These are phyloP conservation scores for Pteropus rufus DNA, from an alignment of 2,797 vertebrate genomes.

Conservation along the genomic window DNA sequence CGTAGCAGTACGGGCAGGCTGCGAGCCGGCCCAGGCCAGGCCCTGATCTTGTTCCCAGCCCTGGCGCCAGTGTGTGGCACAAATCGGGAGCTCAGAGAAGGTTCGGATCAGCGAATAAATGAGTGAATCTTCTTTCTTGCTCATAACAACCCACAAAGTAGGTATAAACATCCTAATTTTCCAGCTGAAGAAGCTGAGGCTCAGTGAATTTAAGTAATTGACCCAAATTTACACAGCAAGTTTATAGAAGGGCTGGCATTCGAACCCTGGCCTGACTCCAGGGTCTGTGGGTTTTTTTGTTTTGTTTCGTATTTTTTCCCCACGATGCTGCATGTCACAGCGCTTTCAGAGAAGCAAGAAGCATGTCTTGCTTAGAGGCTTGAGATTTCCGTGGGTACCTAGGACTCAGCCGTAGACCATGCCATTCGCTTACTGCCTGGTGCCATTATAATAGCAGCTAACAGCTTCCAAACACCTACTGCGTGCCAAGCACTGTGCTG, in stretches of 20 bases:
- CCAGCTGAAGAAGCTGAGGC: background rate
- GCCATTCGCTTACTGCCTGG: accelerated
- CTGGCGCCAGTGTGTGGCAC: accelerated
- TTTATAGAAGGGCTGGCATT: background rate
- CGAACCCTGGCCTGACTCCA: background rate
- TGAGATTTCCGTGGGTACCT: accelerated
- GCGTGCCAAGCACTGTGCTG: accelerated
- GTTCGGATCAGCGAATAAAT: background rate
- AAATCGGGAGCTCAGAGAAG: background rate
- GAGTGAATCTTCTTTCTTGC: background rate
- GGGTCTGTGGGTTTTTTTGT: too few species aligned
- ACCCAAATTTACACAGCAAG: background rate
- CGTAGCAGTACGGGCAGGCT: accelerated
- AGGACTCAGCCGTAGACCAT: accelerated
- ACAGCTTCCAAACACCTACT: accelerated
- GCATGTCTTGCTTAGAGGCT: background rate
- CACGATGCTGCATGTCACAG: accelerated
- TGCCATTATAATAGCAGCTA: accelerated
- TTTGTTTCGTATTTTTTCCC: background rate
- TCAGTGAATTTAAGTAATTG: background rate
- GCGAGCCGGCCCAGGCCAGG: too few species aligned
- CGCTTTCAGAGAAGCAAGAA: background rate
- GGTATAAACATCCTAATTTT: background rate
- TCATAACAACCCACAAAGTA: too few species aligned
- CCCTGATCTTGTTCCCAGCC: background rate